Evolutionary conservation across 2,888 invertebrate genomes (phyloP), one percentile per base, ranked within the genome.

Genomic region (Drosophila flavopinicola): DNA sequence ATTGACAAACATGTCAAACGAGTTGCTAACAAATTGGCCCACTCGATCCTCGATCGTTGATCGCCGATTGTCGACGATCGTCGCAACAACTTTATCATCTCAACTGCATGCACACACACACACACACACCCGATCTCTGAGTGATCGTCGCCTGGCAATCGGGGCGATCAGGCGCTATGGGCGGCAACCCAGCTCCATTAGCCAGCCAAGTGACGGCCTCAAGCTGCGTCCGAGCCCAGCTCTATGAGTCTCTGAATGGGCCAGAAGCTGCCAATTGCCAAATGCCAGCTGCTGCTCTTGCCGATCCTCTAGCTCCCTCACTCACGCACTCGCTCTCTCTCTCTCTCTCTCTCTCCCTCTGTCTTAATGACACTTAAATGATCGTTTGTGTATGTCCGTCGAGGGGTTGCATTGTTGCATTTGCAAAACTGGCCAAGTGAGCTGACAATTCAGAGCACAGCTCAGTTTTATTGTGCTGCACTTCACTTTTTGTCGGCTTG

Each of bases 1-100:
- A 87, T 83, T 83, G 88, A 84, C 88, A 86, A 87, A 86, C 87
- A 79, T 73, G 87, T 84, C 88, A 69, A 60, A 84, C 87, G 63
- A 76, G 84, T 83, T 76, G 64, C 76, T 56, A 84, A 72, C 84
- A 85, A 82, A 85, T 85, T 78, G 82, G 54, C 66, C 45, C 56
- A 64, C 73, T 66, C 53, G 68, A 69, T 69, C 48, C n/a, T 39
- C 42, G 47, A 49, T 57, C 25, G 52, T 20, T 30, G 29, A 30
- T 51, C 23, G 29, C 29, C 57, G 67, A 49, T 78, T 59, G 48
- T 59, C 60, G 57, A 59, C 38, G 65, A 67, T 64, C 45, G 45
- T 53, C 37, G 72, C 76, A 74, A 83, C 83, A 78, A 78, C 83
- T 78, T 83, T 67, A 83, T 78, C 72, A 82, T 58, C 38, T 33